A percentile compares a stretch with the other conserved stretches of the same genome.
phyloP scores from a whole-genome alignment of 2,888 invertebrate genomes.

The Agonopterix alstromeriana region DNA sequence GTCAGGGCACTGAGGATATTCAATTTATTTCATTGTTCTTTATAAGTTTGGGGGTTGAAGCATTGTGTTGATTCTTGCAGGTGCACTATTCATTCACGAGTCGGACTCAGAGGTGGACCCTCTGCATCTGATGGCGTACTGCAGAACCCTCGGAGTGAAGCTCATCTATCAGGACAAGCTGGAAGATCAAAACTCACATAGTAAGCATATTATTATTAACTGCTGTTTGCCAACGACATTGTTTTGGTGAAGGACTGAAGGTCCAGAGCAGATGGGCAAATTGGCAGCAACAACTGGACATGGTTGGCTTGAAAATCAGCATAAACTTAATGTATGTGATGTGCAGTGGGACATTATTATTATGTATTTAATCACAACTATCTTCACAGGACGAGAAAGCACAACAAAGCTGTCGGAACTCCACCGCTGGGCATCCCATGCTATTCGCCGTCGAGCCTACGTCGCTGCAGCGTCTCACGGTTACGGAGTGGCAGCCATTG shows the following conservation, averaged over 20 bases:
- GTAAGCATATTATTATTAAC: conserved; percentile 24
- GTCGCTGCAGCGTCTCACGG: conserved; percentile 84
- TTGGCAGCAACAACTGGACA: too few relatives aligned
- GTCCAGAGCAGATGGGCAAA: too few relatives aligned
- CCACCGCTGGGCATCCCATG: conserved; percentile 83
- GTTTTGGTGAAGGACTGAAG: too few relatives aligned
- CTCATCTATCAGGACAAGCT: conserved; percentile 85
- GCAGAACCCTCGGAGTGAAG: conserved; percentile 83
- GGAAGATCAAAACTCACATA: conserved; percentile 53
- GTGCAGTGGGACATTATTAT: too few relatives aligned
- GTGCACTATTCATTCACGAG: conserved; percentile 71
- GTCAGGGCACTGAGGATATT: too few relatives aligned
- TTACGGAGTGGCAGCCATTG: conserved; percentile 92
- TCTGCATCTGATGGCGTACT: conserved; percentile 83
- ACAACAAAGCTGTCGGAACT: conserved; percentile 24
- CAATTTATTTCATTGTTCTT: too few relatives aligned
- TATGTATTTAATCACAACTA: neutral
- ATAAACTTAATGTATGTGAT: too few relatives aligned
- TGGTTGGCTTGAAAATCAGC: too few relatives aligned
- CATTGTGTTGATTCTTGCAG: conserved; percentile 27
- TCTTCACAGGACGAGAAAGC: conserved; percentile 20
- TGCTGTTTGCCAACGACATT: too few relatives aligned
- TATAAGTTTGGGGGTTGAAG: too few relatives aligned
- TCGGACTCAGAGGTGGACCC: conserved; percentile 87
- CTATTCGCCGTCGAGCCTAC: conserved; percentile 85